These are phyloP conservation scores for Triplophysa tibetana DNA, from an alignment of 2,113 vertebrate species.

Conservation along the genomic window DNA sequence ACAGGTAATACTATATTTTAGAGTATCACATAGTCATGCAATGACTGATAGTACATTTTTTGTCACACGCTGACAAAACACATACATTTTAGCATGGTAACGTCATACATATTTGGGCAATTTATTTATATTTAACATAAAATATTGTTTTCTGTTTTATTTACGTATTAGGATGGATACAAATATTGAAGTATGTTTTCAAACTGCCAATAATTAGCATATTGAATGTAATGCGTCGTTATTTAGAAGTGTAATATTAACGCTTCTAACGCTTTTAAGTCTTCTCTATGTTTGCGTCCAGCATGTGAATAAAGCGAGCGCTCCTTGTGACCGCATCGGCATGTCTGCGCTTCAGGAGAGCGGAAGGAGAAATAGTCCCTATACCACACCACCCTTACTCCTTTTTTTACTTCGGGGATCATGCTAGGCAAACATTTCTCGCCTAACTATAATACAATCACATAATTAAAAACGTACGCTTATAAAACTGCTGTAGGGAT, in stretches of 20 bases:
- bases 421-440: neutral
- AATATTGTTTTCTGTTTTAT: too few relatives aligned
- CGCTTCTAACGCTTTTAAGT: too few relatives aligned
- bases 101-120: too few relatives aligned
- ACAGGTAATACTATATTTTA: too few relatives aligned
- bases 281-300: neutral
- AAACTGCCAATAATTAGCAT: neutral
- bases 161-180: neutral
- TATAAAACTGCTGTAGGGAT: neutral
- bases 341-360: neutral
- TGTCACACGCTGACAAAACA: neutral
- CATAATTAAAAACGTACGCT: neutral
- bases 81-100: neutral
- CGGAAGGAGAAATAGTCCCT: slow-evolving; percentile 33
- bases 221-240: neutral
- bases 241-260: neutral
- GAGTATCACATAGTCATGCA: neutral
- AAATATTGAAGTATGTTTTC: neutral
- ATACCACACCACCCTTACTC: neutral
- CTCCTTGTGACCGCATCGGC: neutral
- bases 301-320: too few relatives aligned
- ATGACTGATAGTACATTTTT: neutral
- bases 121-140: too few relatives aligned
- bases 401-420: neutral
- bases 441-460: neutral